These are phyloP conservation scores for Nemotelus pantherinus DNA, from an alignment of 2,888 invertebrate genomes.

Conservation along the genomic window DNA sequence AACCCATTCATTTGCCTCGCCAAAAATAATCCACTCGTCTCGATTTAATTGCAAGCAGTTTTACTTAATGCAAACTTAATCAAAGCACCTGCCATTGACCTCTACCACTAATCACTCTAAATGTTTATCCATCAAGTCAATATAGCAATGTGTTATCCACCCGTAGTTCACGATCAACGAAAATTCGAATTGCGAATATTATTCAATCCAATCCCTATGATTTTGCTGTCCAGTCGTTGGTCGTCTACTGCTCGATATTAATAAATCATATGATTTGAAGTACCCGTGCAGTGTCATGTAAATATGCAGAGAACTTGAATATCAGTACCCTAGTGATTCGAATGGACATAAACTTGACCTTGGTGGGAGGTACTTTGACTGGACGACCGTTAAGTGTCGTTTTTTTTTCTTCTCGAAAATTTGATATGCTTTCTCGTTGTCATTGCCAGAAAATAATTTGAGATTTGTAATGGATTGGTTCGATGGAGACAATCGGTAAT, in stretches of 20 bases:
- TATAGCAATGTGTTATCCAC: not conserved
- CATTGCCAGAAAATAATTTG: no score
- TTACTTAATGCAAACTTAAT: not conserved
- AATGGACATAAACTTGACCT: slow-evolving; percentile 9
- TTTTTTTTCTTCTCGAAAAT: no score
- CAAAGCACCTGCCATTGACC: slow-evolving; percentile 12
- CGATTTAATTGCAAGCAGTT: not conserved
- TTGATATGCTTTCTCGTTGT: no score
- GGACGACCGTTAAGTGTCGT: no score
- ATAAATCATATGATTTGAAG: slow-evolving; percentile 12
- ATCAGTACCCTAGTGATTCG: not conserved
- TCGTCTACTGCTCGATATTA: not conserved
- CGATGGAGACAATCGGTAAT: no score
- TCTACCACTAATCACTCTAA: not conserved
- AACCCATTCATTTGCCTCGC: not conserved
- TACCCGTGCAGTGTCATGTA: not conserved
- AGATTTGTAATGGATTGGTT: no score
- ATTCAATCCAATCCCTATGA: not conserved
- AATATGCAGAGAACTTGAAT: slow-evolving; percentile 6
- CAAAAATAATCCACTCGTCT: not conserved
- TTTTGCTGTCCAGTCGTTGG: not conserved
- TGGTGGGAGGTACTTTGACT: not conserved
- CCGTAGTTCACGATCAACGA: not conserved
- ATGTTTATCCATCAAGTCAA: not conserved
- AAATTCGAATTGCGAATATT: not conserved